A percentile compares a stretch with the other conserved stretches of the same genome.
Evolutionary conservation across 2,113 vertebrate species (phyloP).

Genomic region (Peromyscus californicus): DNA sequence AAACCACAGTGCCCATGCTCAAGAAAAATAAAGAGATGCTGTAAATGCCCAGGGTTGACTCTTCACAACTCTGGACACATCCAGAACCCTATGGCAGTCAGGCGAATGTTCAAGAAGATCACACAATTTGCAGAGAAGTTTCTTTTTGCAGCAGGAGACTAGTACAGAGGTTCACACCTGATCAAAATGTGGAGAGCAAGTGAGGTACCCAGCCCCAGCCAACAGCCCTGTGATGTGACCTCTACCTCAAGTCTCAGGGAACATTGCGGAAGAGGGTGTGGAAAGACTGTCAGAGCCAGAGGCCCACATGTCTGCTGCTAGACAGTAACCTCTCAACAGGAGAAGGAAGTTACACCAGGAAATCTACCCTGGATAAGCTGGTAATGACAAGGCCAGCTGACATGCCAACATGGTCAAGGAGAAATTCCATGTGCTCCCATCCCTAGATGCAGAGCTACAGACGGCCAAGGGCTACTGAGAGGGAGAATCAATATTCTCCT

Average conservation of each 20-base stretch:
- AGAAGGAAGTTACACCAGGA: not conserved
- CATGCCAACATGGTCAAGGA: not conserved
- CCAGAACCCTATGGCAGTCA: no score
- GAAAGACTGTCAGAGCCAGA: not conserved
- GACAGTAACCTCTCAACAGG: no score
- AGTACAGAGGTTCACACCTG: not conserved
- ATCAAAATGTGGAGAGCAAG: not conserved
- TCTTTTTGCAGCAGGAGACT: not conserved
- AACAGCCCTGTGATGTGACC: not conserved
- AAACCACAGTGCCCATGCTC: no score
- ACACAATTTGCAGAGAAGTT: not conserved
- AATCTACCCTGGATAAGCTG: not conserved
- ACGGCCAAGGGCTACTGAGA: not conserved
- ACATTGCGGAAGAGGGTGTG: not conserved
- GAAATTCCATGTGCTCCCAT: not conserved
- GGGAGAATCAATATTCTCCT: not conserved
- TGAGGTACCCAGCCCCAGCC: not conserved
- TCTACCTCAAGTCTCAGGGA: no score
- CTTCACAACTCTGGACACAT: not conserved
- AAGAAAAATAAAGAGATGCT: not conserved
- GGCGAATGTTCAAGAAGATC: not conserved
- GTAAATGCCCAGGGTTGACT: accelerated
- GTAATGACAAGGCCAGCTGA: not conserved
- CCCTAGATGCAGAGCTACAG: not conserved
- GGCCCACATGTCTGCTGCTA: no score